Conservation (phyloP, 2,888 invertebrate species). For the Archips xylosteana region DNA sequence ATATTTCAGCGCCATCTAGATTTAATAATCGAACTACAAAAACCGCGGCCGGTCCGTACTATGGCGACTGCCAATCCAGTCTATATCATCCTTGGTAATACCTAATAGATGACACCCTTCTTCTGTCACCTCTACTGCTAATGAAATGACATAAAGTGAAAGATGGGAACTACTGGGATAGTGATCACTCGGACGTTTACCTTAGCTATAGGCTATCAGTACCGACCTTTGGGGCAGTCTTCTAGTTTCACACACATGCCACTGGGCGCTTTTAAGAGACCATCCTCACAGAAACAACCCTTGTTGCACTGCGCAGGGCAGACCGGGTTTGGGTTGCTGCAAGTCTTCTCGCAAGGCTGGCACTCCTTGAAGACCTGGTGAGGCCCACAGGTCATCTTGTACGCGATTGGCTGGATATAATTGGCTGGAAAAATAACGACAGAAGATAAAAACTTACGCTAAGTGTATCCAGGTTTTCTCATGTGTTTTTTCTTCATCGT, state of each 20-base stretch:
- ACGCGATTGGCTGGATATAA: slow-evolving; percentile 45
- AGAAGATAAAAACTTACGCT: not conserved
- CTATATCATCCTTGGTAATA: no score
- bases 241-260: slow-evolving; percentile 61
- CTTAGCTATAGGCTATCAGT: slow-evolving; percentile 31
- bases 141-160: no score
- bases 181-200: no score
- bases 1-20: no score
- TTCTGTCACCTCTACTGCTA: no score
- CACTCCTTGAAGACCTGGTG: slow-evolving; percentile 63
- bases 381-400: slow-evolving; percentile 56
- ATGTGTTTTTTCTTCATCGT: no score
- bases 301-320: slow-evolving; percentile 55
- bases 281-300: slow-evolving; percentile 69
- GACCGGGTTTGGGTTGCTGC: slow-evolving; percentile 56
- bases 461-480: no score
- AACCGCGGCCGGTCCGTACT: no score
- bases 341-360: slow-evolving; percentile 61
- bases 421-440: slow-evolving; percentile 31
- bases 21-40: no score
- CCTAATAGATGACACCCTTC: no score
- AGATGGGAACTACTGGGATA: no score
- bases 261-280: slow-evolving; percentile 57
- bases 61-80: no score
- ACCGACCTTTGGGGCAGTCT: slow-evolving; percentile 65